Base-by-base conservation (phyloP, 1,140 invertebrate genomes). In the Lutraria rhynchaena region DNA sequence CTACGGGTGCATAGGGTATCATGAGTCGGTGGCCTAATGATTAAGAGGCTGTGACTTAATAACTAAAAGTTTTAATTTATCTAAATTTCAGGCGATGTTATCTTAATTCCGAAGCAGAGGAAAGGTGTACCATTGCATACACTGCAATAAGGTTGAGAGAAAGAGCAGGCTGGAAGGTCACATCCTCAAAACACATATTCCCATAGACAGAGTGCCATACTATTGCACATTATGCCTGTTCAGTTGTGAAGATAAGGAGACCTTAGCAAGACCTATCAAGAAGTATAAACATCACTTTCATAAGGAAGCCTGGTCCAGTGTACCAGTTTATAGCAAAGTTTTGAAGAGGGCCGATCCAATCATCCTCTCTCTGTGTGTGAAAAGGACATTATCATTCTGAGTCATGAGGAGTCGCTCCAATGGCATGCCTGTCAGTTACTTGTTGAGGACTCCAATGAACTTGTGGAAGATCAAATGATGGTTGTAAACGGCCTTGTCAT, bases 161-260 rank as follows among this genome's bases (percentile, higher is more conserved):
- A 46, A 69, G 46, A 22, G 46, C 41, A 44, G 65, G 46, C 17
- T 69, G 11, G 27, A 13, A 27, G 65, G 37, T 19, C 65, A 69
- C 41, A 69, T 69, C n/a, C n/a, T 69, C 37, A 69, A 51, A 35
- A 19, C 13, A 15, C 65, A 69, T 29, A 29, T 69, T 17, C 65
- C 65, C 19, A 1, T 51, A 17, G 65, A 69, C 41, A 1, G 37
- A 31, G 65, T 49, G 9, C 65, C 65, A 7, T 69, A 1, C 27
- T 69, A 44, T 29, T 69, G 65, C 27, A 46, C 65, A 19, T 29
- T 69, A 7, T 69, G 65, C n/a, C 3, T 4, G 1, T 69, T 69
- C 46, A n/a, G 65, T 17, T 69, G 65, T 27, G 24, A 69, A 35
- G 46, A 46, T 24, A 15, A 44, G n/a, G 24, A 27, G 1, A 49